Evolutionary conservation across 2,797 vertebrate species (phyloP).

Genomic region (Phoeniculus purpureus): DNA sequence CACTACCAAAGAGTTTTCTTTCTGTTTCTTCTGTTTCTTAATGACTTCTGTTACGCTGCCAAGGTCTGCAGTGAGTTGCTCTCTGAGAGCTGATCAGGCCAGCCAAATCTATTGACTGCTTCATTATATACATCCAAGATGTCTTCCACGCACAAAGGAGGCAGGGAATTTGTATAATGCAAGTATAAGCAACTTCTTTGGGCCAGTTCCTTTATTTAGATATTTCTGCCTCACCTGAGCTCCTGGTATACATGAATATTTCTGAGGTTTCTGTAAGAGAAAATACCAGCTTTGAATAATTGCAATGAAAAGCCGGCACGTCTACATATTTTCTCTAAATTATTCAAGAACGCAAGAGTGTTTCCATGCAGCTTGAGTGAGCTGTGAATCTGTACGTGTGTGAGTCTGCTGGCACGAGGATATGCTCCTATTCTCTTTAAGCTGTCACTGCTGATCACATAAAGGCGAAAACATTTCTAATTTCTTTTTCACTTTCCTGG

Average conservation of each 20-base stretch:
- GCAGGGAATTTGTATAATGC: neutral
- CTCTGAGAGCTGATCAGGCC: neutral
- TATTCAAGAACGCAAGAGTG: neutral
- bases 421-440: neutral
- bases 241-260: neutral
- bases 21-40: neutral
- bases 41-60: neutral
- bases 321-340: slow-evolving; percentile 11
- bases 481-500: neutral
- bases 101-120: neutral
- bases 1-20: neutral
- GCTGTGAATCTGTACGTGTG: neutral
- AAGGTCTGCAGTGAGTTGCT: neutral
- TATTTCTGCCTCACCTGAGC: neutral
- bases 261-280: neutral
- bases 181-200: neutral
- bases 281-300: neutral
- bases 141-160: neutral
- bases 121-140: neutral
- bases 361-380: neutral
- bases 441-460: neutral
- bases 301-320: neutral
- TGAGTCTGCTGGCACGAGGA: neutral
- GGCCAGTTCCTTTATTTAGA: neutral
- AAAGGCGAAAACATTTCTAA: slow-evolving; percentile 16